Percentiles rank a stretch among this genome's conserved stretches.
Conservation (phyloP, 2,888 invertebrate genomes). For the Pterostichus madidus region DNA sequence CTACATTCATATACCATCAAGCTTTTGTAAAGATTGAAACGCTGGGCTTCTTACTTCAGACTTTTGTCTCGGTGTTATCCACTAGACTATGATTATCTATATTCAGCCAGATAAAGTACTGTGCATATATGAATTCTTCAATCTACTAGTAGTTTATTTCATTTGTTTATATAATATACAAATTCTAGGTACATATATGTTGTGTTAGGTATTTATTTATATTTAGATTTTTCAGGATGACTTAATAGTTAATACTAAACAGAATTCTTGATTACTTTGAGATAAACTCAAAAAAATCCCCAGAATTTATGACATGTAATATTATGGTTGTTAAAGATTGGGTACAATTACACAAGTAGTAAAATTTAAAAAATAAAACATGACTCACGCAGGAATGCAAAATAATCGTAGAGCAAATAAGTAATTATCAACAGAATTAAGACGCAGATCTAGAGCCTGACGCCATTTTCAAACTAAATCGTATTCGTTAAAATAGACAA, state of each 20-base stretch:
- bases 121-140: no score
- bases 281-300: neutral
- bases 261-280: neutral
- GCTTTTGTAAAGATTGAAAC: no score
- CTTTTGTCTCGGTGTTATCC: no score
- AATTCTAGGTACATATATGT: no score
- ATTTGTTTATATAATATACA: no score
- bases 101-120: no score
- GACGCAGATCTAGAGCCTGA: neutral
- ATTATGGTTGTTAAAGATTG: neutral
- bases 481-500: neutral
- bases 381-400: conserved; percentile 11
- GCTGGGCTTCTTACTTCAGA: no score
- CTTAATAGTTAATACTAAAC: neutral
- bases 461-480: neutral
- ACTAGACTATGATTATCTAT: no score
- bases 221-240: no score
- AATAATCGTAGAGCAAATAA: conserved; percentile 1
- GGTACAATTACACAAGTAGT: neutral
- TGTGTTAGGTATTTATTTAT: no score
- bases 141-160: no score
- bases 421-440: conserved; percentile 11
- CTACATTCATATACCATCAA: no score
- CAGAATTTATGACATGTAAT: conserved; percentile 4
- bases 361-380: conserved; percentile 1